Evolutionary conservation across 2,888 invertebrate genomes (phyloP).

Genomic region (Catocala sponsa): DNA sequence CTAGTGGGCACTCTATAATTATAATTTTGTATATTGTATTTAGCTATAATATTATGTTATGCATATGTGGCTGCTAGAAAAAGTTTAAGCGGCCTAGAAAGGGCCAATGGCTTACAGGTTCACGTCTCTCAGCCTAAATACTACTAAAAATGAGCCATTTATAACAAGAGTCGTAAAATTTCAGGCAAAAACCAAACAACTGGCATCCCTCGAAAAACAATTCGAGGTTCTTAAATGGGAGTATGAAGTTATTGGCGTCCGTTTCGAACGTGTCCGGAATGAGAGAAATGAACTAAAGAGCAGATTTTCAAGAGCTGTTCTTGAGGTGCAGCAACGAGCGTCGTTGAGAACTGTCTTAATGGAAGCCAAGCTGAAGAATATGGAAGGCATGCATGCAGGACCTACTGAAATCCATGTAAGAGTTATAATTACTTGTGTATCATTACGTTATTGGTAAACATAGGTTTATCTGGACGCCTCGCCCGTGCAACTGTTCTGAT

Average conservation of each 20-base stretch:
- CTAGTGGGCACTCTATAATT: no score
- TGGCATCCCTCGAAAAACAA: conserved; percentile 83
- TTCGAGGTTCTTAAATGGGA: conserved; percentile 90
- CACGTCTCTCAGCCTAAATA: no score
- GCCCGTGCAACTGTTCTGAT: no score
- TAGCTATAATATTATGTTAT: no score
- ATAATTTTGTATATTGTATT: no score
- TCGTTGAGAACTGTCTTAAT: conserved; percentile 94
- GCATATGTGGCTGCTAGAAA: no score
- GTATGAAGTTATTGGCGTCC: conserved; percentile 91
- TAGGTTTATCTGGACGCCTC: no score
- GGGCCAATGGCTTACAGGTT: no score
- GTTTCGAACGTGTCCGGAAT: conserved; percentile 92
- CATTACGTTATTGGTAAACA: no score
- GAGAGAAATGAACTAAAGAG: conserved; percentile 94
- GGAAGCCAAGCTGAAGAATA: conserved; percentile 92
- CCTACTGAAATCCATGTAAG: conserved; percentile 89
- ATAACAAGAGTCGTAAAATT: conserved; percentile 22
- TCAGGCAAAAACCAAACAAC: conserved; percentile 87
- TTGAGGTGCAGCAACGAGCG: conserved; percentile 96
- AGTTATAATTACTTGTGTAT: conserved; percentile 8
- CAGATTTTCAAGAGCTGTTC: conserved; percentile 93
- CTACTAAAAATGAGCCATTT: no score
- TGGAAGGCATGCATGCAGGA: conserved; percentile 89
- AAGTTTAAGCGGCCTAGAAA: no score